phyloP scores from a whole-genome alignment of 1,140 invertebrate species.

The Metopolophium dirhodum region DNA sequence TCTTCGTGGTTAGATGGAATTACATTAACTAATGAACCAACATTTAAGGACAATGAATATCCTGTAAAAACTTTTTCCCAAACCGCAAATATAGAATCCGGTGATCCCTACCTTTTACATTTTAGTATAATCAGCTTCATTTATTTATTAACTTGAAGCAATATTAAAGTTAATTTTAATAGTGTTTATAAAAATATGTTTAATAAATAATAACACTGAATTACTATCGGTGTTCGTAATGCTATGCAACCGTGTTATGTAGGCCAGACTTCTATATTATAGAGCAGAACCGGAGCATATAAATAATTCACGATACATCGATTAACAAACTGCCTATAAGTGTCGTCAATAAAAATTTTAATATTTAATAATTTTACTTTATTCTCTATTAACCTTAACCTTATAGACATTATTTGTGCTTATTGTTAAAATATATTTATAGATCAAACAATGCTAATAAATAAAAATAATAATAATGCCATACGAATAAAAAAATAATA shows the following conservation, averaged over 20 bases:
- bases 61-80: not conserved
- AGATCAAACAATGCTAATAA: not conserved
- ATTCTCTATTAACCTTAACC: not conserved
- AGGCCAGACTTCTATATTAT: not conserved
- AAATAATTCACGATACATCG: conserved; percentile 12
- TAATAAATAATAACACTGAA: not conserved
- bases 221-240: not conserved
- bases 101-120: not conserved
- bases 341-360: not conserved
- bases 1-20: not conserved
- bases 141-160: not conserved
- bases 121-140: not conserved
- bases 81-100: not conserved
- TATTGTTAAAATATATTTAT: not conserved
- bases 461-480: too few species aligned
- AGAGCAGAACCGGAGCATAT: not conserved
- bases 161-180: not conserved
- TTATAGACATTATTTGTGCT: not conserved
- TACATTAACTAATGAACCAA: not conserved
- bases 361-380: not conserved
- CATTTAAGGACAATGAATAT: not conserved
- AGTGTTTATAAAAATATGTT: not conserved
- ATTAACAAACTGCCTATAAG: not conserved
- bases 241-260: not conserved
- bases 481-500: too few species aligned